Percentiles rank a stretch among this genome's conserved stretches.
These are phyloP conservation scores for Larimichthys polyactis DNA, from an alignment of 2,113 vertebrate genomes.

Conservation along the genomic window DNA sequence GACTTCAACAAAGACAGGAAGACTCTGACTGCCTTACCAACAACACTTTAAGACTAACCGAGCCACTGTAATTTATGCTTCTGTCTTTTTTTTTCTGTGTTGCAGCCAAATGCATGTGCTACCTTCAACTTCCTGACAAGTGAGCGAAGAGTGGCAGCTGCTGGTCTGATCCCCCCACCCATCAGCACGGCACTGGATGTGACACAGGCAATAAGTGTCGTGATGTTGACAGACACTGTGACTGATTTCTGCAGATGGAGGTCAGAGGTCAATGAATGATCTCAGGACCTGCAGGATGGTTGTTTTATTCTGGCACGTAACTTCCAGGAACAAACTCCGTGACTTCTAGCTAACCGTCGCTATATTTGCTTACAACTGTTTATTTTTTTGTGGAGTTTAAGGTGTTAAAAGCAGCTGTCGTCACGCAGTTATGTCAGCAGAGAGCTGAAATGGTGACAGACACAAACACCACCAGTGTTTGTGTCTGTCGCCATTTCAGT, in stretches of 20 bases:
- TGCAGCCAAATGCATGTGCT: constrained; percentile 94
- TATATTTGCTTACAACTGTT: not conserved
- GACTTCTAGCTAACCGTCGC: not conserved
- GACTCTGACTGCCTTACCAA: not conserved
- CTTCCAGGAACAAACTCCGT: constrained; percentile 2
- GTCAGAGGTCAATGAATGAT: not conserved
- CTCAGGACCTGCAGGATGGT: not conserved
- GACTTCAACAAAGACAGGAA: not conserved
- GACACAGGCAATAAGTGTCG: constrained; percentile 27
- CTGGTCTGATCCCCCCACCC: constrained; percentile 91
- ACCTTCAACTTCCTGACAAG: constrained; percentile 95
- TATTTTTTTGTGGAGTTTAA: not conserved
- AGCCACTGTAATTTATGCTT: not conserved
- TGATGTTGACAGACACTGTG: not conserved
- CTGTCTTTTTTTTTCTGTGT: constrained; percentile 1
- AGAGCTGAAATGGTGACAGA: not conserved
- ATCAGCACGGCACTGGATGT: constrained; percentile 59
- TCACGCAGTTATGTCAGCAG: not conserved
- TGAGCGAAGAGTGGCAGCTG: constrained; percentile 87
- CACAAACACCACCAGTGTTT: too few species aligned
- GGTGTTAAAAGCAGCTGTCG: not conserved
- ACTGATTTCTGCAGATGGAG: constrained; percentile 23
- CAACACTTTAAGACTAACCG: not conserved
- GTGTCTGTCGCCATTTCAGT: not conserved
- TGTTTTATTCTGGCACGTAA: not conserved